A percentile compares a stretch with the other conserved stretches of the same genome.
phyloP scores from a whole-genome alignment of 2,113 vertebrate species.

The Colaptes auratus region DNA sequence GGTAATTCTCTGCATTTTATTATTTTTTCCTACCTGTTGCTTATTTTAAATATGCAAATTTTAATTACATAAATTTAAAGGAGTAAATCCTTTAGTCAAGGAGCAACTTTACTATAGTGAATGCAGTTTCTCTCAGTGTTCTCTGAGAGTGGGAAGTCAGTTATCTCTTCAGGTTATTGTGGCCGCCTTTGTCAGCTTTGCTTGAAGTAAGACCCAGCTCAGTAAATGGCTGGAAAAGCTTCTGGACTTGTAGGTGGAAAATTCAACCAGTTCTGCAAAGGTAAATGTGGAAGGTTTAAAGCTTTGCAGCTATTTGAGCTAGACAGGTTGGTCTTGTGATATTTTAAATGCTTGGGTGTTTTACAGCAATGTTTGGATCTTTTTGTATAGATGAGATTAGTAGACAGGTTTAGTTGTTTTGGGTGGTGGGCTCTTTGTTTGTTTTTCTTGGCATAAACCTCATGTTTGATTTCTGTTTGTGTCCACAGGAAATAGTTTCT shows the following conservation, averaged over 20 bases:
- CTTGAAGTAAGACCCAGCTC: not conserved
- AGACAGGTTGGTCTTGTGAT: not conserved
- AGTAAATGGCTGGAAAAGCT: not conserved
- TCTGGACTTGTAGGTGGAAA: not conserved
- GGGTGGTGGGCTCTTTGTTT: not conserved
- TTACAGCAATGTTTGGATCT: not conserved
- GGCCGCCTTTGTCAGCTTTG: not conserved
- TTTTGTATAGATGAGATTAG: not conserved
- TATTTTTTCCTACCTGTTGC: not conserved
- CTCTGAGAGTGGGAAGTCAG: not conserved
- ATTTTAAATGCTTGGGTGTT: not conserved
- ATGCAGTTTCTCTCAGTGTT: not conserved
- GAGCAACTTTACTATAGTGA: not conserved
- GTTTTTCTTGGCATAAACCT: not conserved
- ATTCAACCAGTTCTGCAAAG: not conserved
- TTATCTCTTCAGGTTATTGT: not conserved
- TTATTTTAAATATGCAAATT: not conserved
- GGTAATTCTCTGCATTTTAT: not conserved
- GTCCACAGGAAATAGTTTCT: conserved; percentile 84
- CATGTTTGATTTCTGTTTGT: not conserved
- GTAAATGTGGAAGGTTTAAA: not conserved
- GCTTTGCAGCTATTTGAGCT: not conserved
- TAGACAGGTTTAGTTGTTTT: too few relatives aligned
- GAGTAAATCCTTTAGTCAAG: not conserved
- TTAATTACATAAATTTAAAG: too few relatives aligned